Conservation (phyloP, 2,888 invertebrate genomes). For the Ochropacha duplaris region DNA sequence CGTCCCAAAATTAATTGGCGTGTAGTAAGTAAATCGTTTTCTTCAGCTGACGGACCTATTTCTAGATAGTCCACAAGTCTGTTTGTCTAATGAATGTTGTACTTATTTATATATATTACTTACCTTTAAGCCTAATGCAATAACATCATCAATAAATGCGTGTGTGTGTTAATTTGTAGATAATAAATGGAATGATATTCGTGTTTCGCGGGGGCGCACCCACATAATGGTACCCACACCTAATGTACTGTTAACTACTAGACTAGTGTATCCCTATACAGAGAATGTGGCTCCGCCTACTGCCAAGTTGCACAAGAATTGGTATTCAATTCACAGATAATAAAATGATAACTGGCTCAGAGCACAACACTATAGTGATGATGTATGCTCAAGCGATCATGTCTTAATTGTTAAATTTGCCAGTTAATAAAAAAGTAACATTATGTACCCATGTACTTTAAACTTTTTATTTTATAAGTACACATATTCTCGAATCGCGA, state of each 20-base stretch:
- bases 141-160: slow-evolving; percentile 13
- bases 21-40: no score
- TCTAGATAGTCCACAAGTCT: background rate
- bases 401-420: background rate
- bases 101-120: background rate
- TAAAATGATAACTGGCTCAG: slow-evolving; percentile 40
- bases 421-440: no score
- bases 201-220: slow-evolving; percentile 58
- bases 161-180: slow-evolving; percentile 37
- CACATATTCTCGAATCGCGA: no score
- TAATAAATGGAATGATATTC: slow-evolving; percentile 35
- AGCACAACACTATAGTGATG: background rate
- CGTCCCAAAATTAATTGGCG: no score
- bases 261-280: slow-evolving; percentile 49
- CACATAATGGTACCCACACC: slow-evolving; percentile 51
- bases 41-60: no score
- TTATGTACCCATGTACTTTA: no score
- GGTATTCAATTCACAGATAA: slow-evolving; percentile 53
- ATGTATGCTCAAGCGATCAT: background rate
- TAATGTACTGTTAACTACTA: slow-evolving; percentile 32
- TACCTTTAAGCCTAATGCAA: slow-evolving; percentile 10
- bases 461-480: no score
- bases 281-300: slow-evolving; percentile 66
- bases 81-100: background rate
- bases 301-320: slow-evolving; percentile 52